phyloP scores from a whole-genome alignment of 2,888 invertebrate species.

The Sphaeridia pumilis region DNA sequence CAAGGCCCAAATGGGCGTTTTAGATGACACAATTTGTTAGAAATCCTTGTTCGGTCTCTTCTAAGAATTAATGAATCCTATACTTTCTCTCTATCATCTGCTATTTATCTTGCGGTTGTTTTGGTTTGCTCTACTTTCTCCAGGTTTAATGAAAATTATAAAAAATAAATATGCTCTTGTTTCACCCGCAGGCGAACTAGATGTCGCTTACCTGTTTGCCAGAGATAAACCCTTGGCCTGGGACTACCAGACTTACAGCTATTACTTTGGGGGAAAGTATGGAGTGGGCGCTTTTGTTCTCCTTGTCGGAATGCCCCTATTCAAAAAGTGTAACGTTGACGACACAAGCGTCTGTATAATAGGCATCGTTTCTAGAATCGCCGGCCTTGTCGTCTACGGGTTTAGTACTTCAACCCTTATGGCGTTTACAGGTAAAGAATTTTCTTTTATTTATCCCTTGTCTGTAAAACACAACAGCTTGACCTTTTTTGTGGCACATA shows the following conservation, averaged over 20 bases:
- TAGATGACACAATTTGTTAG: too few relatives aligned
- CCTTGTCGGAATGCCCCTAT: slow-evolving; percentile 38
- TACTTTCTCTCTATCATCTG: too few relatives aligned
- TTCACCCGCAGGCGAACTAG: slow-evolving; percentile 41
- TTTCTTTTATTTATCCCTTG: too few relatives aligned
- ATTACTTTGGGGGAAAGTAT: slow-evolving; percentile 38
- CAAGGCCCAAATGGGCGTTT: too few relatives aligned
- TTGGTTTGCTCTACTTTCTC: too few relatives aligned
- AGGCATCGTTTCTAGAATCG: slow-evolving; percentile 40
- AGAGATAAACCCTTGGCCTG: slow-evolving; percentile 39
- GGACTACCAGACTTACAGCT: slow-evolving; percentile 39
- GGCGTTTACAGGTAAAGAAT: slow-evolving; percentile 40
- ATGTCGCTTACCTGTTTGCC: slow-evolving; percentile 40
- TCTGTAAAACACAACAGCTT: too few relatives aligned
- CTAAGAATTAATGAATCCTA: too few relatives aligned
- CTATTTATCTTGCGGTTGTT: too few relatives aligned
- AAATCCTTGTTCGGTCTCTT: too few relatives aligned
- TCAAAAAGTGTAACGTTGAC: slow-evolving; percentile 27
- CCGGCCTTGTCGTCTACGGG: slow-evolving; percentile 39
- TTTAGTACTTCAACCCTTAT: slow-evolving; percentile 37
- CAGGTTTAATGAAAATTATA: background rate
- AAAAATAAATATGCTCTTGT: too few relatives aligned
- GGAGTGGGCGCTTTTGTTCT: slow-evolving; percentile 38
- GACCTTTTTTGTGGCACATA: too few relatives aligned
- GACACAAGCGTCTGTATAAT: slow-evolving; percentile 39